A percentile compares a stretch with the other conserved stretches of the same genome.
phyloP scores from a whole-genome alignment of 2,113 vertebrate genomes.

The Shinisaurus crocodilurus region DNA sequence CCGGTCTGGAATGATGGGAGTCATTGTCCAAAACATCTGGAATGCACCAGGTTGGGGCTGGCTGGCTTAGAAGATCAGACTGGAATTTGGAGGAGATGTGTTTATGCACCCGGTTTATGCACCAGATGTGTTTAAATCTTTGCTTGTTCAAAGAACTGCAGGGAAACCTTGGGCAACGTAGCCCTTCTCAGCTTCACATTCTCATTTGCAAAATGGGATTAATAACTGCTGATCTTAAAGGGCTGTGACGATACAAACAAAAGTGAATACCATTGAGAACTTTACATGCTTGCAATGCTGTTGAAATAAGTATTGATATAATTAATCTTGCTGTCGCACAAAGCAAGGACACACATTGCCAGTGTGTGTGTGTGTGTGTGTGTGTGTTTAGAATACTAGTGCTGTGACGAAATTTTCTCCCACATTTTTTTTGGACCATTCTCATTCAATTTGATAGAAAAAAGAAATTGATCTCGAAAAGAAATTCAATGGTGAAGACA shows the following conservation, averaged over 20 bases:
- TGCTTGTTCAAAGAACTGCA: too few species aligned
- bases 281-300: background rate
- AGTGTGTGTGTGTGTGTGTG: background rate
- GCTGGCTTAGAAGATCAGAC: background rate
- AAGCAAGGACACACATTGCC: constrained; percentile 54
- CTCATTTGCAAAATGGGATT: background rate
- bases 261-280: background rate
- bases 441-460: too few species aligned
- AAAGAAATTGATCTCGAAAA: too few species aligned
- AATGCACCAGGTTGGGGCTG: too few species aligned
- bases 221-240: background rate
- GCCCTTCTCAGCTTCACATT: background rate
- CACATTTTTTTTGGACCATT: too few species aligned
- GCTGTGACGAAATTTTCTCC: too few species aligned
- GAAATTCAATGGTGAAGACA: too few species aligned
- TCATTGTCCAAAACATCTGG: too few species aligned
- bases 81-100: background rate
- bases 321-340: constrained; percentile 44
- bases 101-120: too few species aligned
- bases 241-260: background rate
- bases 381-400: too few species aligned
- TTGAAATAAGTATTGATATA: background rate
- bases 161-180: background rate
- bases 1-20: background rate
- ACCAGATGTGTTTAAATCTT: too few species aligned